Percentiles rank a stretch among this genome's conserved stretches.
Conservation (phyloP, 2,797 vertebrate genomes). For the Danio aesculapii region DNA sequence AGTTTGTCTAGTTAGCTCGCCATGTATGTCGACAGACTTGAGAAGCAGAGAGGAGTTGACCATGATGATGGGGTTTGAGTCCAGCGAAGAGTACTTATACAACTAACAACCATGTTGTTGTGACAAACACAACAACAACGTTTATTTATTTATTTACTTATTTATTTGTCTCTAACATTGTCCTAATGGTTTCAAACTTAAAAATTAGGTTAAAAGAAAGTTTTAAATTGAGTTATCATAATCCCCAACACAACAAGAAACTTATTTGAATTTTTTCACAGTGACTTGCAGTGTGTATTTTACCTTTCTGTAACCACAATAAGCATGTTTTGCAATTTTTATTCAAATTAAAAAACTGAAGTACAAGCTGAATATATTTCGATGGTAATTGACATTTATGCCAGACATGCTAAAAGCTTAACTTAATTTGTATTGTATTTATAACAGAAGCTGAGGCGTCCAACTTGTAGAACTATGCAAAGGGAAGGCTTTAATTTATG, state of each 20-base stretch:
- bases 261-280: not conserved
- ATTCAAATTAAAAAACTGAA: not conserved
- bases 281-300: not conserved
- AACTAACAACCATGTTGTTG: too few species aligned
- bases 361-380: not conserved
- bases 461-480: not conserved
- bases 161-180: too few species aligned
- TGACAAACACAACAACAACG: too few species aligned
- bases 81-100: too few species aligned
- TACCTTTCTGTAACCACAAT: not conserved
- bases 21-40: too few species aligned
- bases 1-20: too few species aligned
- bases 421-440: not conserved
- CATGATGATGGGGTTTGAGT: too few species aligned
- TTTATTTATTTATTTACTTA: too few species aligned
- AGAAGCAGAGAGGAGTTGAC: too few species aligned
- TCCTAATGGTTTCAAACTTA: too few species aligned
- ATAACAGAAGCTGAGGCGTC: not conserved
- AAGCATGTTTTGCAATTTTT: not conserved
- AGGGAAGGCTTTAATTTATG: slow-evolving; percentile 39
- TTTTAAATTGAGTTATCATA: not conserved
- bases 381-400: not conserved
- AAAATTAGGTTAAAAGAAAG: too few species aligned
- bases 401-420: not conserved
- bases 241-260: not conserved